Conservation (phyloP, 2,888 invertebrate genomes). For the Carcina quercana region DNA sequence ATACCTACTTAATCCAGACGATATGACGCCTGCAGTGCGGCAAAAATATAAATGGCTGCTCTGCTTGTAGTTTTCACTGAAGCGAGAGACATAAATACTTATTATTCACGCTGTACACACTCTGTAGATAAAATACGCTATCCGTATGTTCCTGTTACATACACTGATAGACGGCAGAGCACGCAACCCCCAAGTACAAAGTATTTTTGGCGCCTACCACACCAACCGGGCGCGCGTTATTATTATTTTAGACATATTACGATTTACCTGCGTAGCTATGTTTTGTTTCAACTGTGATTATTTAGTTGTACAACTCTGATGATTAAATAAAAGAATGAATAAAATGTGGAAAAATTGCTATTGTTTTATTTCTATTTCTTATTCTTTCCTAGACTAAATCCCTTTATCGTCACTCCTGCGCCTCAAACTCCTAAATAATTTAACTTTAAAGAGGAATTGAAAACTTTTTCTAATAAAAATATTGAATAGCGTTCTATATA, state of each 20-base stretch:
- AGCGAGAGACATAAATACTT: conserved; percentile 4
- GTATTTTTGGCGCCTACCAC: conserved; percentile 16
- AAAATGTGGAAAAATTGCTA: conserved; percentile 54
- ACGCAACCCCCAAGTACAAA: conserved; percentile 64
- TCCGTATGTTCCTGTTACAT: neutral
- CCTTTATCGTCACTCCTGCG: too few relatives aligned
- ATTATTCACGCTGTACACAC: conserved; percentile 7
- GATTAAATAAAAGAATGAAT: conserved; percentile 73
- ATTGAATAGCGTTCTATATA: too few relatives aligned
- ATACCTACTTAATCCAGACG: too few relatives aligned
- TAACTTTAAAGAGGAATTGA: too few relatives aligned
- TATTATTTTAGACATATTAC: conserved; percentile 50
- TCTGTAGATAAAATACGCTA: conserved; percentile 1
- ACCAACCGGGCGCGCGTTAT: conserved; percentile 27
- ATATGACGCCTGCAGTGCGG: too few relatives aligned
- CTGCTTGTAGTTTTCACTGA: neutral
- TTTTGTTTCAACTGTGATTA: conserved; percentile 77
- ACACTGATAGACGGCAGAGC: conserved; percentile 47
- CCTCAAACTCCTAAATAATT: too few relatives aligned
- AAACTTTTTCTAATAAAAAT: too few relatives aligned
- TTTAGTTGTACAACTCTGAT: conserved; percentile 76
- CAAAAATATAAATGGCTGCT: too few relatives aligned
- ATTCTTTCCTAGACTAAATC: too few relatives aligned
- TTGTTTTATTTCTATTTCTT: too few relatives aligned
- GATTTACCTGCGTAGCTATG: conserved; percentile 49